phyloP scores from a whole-genome alignment of 2,888 invertebrate genomes.

The Cotesia congregata region DNA sequence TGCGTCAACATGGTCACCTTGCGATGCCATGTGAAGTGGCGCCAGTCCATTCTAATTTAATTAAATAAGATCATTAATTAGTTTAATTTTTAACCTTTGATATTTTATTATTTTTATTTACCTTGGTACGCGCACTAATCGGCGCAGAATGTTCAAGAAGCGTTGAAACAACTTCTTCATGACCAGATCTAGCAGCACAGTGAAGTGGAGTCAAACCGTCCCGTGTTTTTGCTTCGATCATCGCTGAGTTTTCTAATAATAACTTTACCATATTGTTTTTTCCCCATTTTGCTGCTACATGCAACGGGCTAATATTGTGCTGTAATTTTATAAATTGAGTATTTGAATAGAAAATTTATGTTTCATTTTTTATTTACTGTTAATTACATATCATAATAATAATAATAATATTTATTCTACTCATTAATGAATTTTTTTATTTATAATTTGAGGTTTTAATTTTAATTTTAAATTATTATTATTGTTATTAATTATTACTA shows the following conservation, averaged over 20 bases:
- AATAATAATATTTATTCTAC: no score
- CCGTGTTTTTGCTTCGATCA: slow-evolving; percentile 92
- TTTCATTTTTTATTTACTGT: not conserved
- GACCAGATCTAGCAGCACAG: slow-evolving; percentile 96
- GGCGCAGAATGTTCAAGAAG: slow-evolving; percentile 91
- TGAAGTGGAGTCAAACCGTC: slow-evolving; percentile 97
- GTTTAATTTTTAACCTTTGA: not conserved
- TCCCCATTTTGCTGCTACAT: slow-evolving; percentile 99
- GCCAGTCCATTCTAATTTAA: slow-evolving; percentile 84
- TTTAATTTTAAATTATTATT: not conserved
- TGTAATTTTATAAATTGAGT: slow-evolving; percentile 57
- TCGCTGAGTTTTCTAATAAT: slow-evolving; percentile 86
- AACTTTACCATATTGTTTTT: slow-evolving; percentile 93
- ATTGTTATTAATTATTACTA: not conserved
- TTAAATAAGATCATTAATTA: slow-evolving; percentile 8
- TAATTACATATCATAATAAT: no score
- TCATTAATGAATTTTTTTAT: no score
- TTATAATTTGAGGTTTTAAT: not conserved
- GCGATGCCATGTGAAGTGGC: slow-evolving; percentile 98
- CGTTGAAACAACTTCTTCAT: slow-evolving; percentile 93
- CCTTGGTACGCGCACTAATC: slow-evolving; percentile 96
- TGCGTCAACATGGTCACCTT: slow-evolving; percentile 98
- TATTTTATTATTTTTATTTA: slow-evolving; percentile 59
- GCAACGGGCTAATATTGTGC: slow-evolving; percentile 97
- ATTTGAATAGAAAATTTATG: slow-evolving; percentile 11